A percentile compares a stretch with the other conserved stretches of the same genome.
Conservation (phyloP, 2,888 invertebrate genomes). For the Adelphocoris suturalis region DNA sequence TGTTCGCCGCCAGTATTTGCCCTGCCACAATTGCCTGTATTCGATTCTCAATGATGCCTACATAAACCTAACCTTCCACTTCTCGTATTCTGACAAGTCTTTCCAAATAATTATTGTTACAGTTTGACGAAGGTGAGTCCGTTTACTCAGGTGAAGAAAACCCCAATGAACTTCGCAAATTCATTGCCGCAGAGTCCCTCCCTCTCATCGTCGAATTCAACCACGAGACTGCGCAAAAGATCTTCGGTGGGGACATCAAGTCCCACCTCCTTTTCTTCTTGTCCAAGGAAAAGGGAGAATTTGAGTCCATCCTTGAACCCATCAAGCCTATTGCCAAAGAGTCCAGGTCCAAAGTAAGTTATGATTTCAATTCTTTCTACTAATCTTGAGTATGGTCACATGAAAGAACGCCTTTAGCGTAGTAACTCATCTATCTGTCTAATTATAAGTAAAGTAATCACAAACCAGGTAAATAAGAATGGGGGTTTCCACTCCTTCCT, state of each 20-base stretch:
- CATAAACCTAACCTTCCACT: too few relatives aligned
- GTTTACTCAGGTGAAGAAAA: constrained; percentile 85
- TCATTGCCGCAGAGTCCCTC: constrained; percentile 90
- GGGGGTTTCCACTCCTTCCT: too few relatives aligned
- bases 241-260: constrained; percentile 98
- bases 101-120: constrained; percentile 74
- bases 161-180: constrained; percentile 87
- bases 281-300: constrained; percentile 92
- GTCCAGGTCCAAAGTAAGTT: constrained; percentile 88
- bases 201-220: constrained; percentile 97
- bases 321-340: constrained; percentile 91
- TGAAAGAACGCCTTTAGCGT: too few relatives aligned
- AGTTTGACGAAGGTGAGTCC: constrained; percentile 92
- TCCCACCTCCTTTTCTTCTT: constrained; percentile 97
- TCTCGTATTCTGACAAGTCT: too few relatives aligned
- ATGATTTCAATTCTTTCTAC: too few relatives aligned
- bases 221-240: constrained; percentile 97
- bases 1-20: too few relatives aligned
- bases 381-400: too few relatives aligned
- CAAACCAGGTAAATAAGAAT: too few relatives aligned
- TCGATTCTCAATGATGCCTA: too few relatives aligned
- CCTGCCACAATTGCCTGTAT: too few relatives aligned
- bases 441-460: too few relatives aligned
- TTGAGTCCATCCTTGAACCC: constrained; percentile 87
- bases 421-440: too few relatives aligned